Evolutionary conservation across 2,888 invertebrate species (phyloP), one percentile per base, ranked within the genome.

Genomic region (Phorcus lineatus): DNA sequence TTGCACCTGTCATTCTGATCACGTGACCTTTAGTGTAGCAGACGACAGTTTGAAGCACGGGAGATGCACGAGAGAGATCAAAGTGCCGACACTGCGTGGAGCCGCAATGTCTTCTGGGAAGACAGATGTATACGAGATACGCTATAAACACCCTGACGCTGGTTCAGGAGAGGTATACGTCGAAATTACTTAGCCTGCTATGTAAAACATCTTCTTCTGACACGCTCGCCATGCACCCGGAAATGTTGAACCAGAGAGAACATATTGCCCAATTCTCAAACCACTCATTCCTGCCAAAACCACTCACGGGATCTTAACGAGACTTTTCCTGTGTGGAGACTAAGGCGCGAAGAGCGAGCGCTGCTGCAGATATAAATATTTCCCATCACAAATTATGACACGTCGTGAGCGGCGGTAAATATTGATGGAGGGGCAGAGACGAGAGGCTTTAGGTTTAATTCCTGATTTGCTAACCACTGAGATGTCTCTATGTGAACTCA

Each of bases 61-160:
- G 70, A 70, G 70, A 70, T 70, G 70, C 70, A 70, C 70, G 70
- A 70, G 70, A 17, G 70, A 70, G 70, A 70, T 70, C 70, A 70
- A 70, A 70, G 70, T 31, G 70, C 70, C 70, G 31, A 36, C 70
- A 36, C 31, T 31, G 70, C 70, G 36, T 70, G 70, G 70, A 70
- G 70, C 70, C 70, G 40, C 28, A 36, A 70, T 70, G 70, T 70
- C 70, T 31, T 70, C 70, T 36, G 40, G 70, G 70, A 70, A 70
- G 40, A 36, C 70, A 70, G 36, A 70, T 36, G 40, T 70, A 70
- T 70, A 31, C 70, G 31, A 70, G 40, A 28, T 13, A n/a, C 17
- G 70, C 40, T 70, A 70, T 70, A 70, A 70, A 70, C 70, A 70
- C 70, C 36, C 70, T 6, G 17, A 40, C 28, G 28, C 36, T 70